phyloP scores from a whole-genome alignment of 1,140 invertebrate genomes.

The Calycopis cecrops region DNA sequence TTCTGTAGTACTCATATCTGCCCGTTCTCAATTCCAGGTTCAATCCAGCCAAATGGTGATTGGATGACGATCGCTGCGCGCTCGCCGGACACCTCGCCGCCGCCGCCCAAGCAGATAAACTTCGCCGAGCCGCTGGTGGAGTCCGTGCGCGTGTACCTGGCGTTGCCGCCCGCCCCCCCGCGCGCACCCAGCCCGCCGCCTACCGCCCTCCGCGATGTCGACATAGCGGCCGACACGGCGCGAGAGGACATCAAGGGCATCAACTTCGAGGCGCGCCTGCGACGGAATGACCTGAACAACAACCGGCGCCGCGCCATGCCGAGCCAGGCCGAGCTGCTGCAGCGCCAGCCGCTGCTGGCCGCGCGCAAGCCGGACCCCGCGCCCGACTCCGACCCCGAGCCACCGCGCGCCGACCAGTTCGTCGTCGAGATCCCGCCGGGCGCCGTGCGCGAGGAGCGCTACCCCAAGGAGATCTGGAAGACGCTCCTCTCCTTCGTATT shows the following conservation, averaged over 20 bases:
- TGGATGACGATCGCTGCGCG: conserved; percentile 73
- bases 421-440: conserved; percentile 65
- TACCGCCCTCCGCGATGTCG: conserved; percentile 51
- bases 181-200: conserved; percentile 37
- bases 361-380: conserved; percentile 53
- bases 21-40: conserved; percentile 57
- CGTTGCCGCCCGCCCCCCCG: conserved; percentile 39
- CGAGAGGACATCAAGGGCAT: conserved; percentile 63
- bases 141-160: conserved; percentile 69
- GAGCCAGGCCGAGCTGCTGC: conserved; percentile 68
- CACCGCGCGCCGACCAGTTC: conserved; percentile 47
- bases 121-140: conserved; percentile 67
- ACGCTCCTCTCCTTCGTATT: conserved; percentile 69
- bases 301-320: conserved; percentile 61
- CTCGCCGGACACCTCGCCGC: conserved; percentile 58
- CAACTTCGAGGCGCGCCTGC: conserved; percentile 61
- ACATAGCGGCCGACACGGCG: conserved; percentile 53
- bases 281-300: conserved; percentile 73
- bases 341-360: conserved; percentile 70
- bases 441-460: conserved; percentile 58
- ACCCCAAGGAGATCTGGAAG: conserved; percentile 72
- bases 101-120: conserved; percentile 57
- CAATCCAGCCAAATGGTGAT: conserved; percentile 64
- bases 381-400: conserved; percentile 68
- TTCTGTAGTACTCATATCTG: background rate